Conservation (phyloP, 2,113 vertebrate species). For the Argyrosomus japonicus region DNA sequence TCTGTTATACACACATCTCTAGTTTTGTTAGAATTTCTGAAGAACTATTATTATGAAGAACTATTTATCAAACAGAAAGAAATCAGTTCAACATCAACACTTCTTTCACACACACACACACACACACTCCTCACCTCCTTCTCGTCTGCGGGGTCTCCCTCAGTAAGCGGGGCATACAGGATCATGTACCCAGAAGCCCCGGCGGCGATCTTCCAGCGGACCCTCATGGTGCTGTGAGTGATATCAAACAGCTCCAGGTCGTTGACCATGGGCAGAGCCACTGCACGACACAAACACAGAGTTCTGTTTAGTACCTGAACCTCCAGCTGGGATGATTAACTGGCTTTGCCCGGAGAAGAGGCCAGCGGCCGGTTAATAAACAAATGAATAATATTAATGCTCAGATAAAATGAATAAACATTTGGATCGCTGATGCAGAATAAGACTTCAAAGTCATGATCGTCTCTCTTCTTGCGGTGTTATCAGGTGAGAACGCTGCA, state of each 20-base stretch:
- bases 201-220: conserved; percentile 85
- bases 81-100: too few species aligned
- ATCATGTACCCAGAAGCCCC: conserved; percentile 96
- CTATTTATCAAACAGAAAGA: neutral
- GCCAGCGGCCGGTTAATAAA: too few species aligned
- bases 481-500: too few species aligned
- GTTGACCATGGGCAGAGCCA: conserved; percentile 90
- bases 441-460: too few species aligned
- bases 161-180: conserved; percentile 93
- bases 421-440: too few species aligned
- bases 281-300: conserved; percentile 76
- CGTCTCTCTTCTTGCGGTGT: too few species aligned
- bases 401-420: too few species aligned
- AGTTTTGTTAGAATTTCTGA: neutral
- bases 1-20: too few species aligned
- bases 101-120: conserved; percentile 31
- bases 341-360: too few species aligned
- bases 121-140: conserved; percentile 89
- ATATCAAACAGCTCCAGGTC: conserved; percentile 89
- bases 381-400: too few species aligned
- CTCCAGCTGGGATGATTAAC: neutral
- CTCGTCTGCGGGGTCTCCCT: conserved; percentile 89
- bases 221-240: conserved; percentile 91
- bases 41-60: neutral
- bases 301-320: neutral